These are phyloP conservation scores for Hoplostethus atlanticus DNA, from an alignment of 2,797 vertebrate species.

Conservation along the genomic window DNA sequence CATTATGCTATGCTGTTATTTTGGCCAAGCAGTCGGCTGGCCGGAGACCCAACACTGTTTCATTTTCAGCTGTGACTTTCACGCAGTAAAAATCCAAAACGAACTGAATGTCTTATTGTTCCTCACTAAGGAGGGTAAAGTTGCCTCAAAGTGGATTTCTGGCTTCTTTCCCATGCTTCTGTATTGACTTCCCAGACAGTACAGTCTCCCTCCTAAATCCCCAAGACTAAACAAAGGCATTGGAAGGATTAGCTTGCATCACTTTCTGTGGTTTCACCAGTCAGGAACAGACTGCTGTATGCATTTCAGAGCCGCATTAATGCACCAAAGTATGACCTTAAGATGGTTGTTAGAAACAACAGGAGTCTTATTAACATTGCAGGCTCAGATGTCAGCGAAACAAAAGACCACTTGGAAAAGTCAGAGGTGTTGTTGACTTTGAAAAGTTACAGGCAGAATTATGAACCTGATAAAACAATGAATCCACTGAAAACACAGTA, in stretches of 20 bases:
- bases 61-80: background rate
- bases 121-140: background rate
- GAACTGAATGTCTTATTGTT: conserved; percentile 1
- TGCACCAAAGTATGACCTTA: background rate
- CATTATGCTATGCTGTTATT: background rate
- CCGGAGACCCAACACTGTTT: no score
- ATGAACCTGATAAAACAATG: no score
- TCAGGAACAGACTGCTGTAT: background rate
- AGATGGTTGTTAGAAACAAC: no score
- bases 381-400: no score
- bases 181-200: background rate
- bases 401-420: no score
- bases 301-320: conserved; percentile 1
- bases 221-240: conserved; percentile 10
- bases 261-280: background rate
- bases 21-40: no score
- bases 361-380: no score
- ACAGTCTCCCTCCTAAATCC: background rate
- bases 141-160: conserved; percentile 11
- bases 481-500: no score
- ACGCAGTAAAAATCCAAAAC: background rate
- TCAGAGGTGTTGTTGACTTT: no score
- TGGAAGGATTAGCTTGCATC: conserved; percentile 2
- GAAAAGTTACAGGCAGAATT: no score
- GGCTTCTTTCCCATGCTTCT: background rate